These are phyloP conservation scores for Diplosoma virens DNA, from an alignment of 23 tunicate genomes.

Conservation along the genomic window DNA sequence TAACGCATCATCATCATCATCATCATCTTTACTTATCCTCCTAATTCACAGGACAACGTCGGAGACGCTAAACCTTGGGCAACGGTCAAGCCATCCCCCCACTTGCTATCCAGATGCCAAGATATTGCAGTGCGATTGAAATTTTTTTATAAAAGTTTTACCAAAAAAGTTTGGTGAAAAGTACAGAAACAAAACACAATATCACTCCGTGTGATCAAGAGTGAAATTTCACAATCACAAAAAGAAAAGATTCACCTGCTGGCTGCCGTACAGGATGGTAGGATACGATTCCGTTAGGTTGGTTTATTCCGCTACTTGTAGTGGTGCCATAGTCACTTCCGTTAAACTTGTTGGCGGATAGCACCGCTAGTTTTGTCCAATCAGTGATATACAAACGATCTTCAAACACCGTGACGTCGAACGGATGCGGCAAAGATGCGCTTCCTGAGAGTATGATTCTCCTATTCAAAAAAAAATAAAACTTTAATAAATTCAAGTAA, in stretches of 20 bases:
- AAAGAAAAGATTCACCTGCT: conserved; percentile 27
- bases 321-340: conserved; percentile 35
- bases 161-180: too few relatives aligned
- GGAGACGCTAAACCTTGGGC: too few relatives aligned
- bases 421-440: conserved; percentile 45
- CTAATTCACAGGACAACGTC: too few relatives aligned
- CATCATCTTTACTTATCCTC: too few relatives aligned
- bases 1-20: too few relatives aligned
- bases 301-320: not conserved
- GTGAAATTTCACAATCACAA: too few relatives aligned
- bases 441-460: conserved; percentile 59
- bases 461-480: conserved; percentile 12
- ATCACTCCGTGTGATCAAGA: too few relatives aligned
- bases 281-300: conserved; percentile 32
- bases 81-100: too few relatives aligned
- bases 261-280: conserved; percentile 83
- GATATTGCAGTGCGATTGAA: too few relatives aligned
- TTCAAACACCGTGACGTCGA: conserved; percentile 76
- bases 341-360: conserved; percentile 60
- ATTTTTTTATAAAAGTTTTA: too few relatives aligned
- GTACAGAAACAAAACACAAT: too few relatives aligned
- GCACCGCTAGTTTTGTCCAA: conserved; percentile 63
- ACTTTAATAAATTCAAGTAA: not conserved
- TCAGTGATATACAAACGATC: conserved; percentile 61
- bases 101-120: too few relatives aligned